Evolutionary conservation across 2,888 invertebrate species (phyloP).

Genomic region (Noctua janthe): DNA sequence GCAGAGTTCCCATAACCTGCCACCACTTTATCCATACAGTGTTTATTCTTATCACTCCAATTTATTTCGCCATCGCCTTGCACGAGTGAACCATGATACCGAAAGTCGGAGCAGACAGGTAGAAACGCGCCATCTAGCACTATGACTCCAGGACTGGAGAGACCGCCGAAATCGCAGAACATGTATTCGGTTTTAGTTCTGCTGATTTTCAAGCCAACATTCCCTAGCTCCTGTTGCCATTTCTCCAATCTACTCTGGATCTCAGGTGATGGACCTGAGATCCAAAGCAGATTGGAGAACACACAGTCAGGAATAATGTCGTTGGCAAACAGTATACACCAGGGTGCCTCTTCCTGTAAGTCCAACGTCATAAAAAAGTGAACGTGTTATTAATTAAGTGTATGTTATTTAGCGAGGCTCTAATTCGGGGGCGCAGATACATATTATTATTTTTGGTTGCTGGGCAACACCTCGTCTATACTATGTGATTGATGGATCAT

Average conservation of each 20-base stretch:
- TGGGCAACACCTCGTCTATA: background rate
- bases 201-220: no score
- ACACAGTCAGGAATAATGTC: no score
- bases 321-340: no score
- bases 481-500: background rate
- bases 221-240: no score
- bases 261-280: no score
- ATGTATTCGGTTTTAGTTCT: no score
- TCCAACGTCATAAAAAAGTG: no score
- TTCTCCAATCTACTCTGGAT: no score
- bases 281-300: no score
- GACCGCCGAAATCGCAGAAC: background rate
- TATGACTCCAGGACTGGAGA: background rate
- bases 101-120: background rate
- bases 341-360: no score
- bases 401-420: background rate
- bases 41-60: background rate
- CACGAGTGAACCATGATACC: no score
- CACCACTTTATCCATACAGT: background rate
- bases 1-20: background rate
- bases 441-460: background rate
- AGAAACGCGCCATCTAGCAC: background rate
- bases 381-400: no score
- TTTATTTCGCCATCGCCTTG: background rate
- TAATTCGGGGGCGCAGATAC: background rate